Evolutionary conservation across 1,140 invertebrate species (phyloP), one percentile per base, ranked within the genome.

Genomic region (Centruroides sculpturatus): DNA sequence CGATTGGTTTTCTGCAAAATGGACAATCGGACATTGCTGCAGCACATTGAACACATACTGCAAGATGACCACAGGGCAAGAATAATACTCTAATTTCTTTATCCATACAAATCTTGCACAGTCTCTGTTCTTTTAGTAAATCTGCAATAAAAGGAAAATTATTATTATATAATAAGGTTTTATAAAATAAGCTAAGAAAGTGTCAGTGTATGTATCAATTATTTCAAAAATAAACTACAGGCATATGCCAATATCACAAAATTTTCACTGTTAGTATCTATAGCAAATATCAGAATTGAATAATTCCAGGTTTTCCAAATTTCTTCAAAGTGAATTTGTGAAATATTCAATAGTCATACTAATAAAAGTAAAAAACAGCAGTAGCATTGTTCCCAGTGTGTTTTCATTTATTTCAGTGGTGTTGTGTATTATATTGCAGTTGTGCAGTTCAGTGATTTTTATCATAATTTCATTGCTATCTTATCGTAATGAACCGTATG

Each of bases 21-120:
- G 88, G 86, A 73, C 92, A 94, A 10, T 79, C 81, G 55, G 79
- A 79, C 66, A 94, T 77, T 60, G 83, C 81, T 3, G 84, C 79
- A 4, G 89, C 86, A 77, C 92, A 95, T 49, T 83, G 80, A 5
- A 82, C 80, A 75, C 92, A 95, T 41, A 87, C 84, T 36, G 91
- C 82, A 63, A 93, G 75, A 78, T 94, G 91, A 3, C 90, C 87
- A 74, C 92, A 95, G 13, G 91, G 91, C 66, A 94, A 75, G 75
- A 93, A 91, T 47, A 91, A 89, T 57, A 92, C 83, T 55, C 82
- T 83, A 57, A 92, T 83, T 76, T 92, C 89, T 63, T 80, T 79
- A 73, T 94, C 89, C 82, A 93, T 85, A 70, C 91, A 96, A 65
- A 95, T 87, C 79, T 93, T 93, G 73, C 92, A 96, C 47, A 86